phyloP scores from a whole-genome alignment of 2,113 vertebrate genomes.

The Daubentonia madagascariensis region DNA sequence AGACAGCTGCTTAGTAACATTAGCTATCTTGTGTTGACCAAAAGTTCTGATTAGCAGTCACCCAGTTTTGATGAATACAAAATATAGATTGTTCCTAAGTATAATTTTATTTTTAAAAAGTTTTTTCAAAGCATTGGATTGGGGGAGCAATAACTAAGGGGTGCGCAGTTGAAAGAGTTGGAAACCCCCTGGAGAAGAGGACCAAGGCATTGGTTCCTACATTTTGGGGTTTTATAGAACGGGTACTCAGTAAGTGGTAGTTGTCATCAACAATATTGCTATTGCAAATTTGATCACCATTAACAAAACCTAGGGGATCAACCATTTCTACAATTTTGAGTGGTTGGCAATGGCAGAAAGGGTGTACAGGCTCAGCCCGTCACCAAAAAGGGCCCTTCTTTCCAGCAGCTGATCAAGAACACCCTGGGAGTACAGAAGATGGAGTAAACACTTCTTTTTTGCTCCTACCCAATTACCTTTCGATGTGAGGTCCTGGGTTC shows the following conservation, averaged over 20 bases:
- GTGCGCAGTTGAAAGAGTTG: neutral
- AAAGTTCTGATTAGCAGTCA: neutral
- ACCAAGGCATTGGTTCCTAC: neutral
- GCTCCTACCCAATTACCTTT: neutral
- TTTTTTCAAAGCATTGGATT: neutral
- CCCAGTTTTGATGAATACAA: neutral
- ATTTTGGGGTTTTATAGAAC: neutral
- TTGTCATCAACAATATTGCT: neutral
- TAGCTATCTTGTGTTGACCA: neutral
- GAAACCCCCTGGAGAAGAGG: neutral
- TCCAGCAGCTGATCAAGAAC: neutral
- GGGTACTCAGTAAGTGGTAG: neutral
- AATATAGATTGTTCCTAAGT: neutral
- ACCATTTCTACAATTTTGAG: neutral
- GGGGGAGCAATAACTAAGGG: neutral
- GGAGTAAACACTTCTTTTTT: neutral
- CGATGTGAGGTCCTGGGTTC: too few relatives aligned
- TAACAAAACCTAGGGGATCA: neutral
- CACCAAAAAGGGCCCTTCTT: neutral
- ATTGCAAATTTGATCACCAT: neutral
- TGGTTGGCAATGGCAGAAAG: neutral
- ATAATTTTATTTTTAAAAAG: neutral
- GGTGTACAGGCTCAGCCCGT: too few relatives aligned
- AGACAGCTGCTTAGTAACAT: neutral
- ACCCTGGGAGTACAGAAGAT: neutral